Percentiles rank a stretch among this genome's conserved stretches.
These are phyloP conservation scores for Oxyteleia sp. DNA, from an alignment of 2,888 invertebrate species.

Conservation along the genomic window DNA sequence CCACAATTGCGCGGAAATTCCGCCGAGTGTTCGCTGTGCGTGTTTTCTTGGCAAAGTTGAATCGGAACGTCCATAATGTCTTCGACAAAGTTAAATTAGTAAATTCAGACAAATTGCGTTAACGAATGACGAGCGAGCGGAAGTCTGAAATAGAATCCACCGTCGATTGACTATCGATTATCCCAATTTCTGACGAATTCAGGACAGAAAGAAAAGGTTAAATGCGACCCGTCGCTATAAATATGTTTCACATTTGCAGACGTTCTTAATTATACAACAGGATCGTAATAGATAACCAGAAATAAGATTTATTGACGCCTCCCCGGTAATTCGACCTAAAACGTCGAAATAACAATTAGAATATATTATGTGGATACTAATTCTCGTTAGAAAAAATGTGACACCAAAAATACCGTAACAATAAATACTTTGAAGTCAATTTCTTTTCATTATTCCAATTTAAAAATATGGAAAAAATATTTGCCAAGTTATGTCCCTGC, in stretches of 20 bases:
- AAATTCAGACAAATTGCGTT: constrained; percentile 43
- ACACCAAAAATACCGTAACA: too few species aligned
- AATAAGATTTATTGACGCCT: too few species aligned
- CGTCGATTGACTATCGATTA: constrained; percentile 57
- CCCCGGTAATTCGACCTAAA: too few species aligned
- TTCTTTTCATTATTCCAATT: too few species aligned
- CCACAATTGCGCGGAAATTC: constrained; percentile 7
- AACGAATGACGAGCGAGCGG: constrained; percentile 44
- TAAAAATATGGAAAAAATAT: too few species aligned
- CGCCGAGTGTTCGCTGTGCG: constrained; percentile 6
- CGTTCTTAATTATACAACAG: constrained; percentile 25
- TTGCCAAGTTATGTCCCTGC: too few species aligned
- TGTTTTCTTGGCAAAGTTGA: constrained; percentile 36
- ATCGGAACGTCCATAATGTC: constrained; percentile 26
- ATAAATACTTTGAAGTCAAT: too few species aligned
- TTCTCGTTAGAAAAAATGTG: too few species aligned
- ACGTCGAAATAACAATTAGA: too few species aligned
- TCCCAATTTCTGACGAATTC: constrained; percentile 43
- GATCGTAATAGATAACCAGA: too few species aligned
- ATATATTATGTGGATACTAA: too few species aligned
- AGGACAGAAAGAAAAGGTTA: constrained; percentile 39
- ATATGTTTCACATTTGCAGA: constrained; percentile 46
- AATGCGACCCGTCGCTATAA: constrained; percentile 48
- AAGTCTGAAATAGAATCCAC: constrained; percentile 34
- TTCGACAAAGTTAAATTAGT: constrained; percentile 57